Percentiles rank a stretch among this genome's conserved stretches.
These are phyloP conservation scores for Drosophila picticornis DNA, from an alignment of 2,888 invertebrate species.

Conservation along the genomic window DNA sequence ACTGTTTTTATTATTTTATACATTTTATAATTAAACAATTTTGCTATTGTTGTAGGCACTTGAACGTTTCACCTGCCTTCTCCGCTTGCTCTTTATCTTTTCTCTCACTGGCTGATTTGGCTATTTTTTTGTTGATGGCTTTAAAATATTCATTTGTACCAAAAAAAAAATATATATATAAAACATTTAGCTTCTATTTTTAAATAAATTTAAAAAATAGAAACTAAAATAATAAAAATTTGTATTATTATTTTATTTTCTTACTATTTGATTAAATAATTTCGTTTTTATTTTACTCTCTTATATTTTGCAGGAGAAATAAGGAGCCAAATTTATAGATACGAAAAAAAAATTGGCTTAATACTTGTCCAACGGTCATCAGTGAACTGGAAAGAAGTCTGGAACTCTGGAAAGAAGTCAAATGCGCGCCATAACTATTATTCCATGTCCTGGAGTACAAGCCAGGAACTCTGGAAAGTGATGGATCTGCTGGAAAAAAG, in stretches of 20 bases:
- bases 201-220: neutral
- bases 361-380: too few species aligned
- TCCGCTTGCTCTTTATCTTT: slow-evolving; percentile 7
- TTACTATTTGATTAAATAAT: too few species aligned
- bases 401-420: neutral
- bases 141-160: neutral
- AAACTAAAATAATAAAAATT: neutral
- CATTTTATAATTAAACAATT: slow-evolving; percentile 80
- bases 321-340: neutral
- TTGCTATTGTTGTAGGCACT: slow-evolving; percentile 34
- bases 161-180: neutral
- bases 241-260: neutral
- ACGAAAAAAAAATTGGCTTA: neutral
- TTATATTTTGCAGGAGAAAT: neutral
- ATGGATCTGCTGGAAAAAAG: neutral
- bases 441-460: neutral
- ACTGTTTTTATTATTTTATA: slow-evolving; percentile 61
- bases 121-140: slow-evolving; percentile 33
- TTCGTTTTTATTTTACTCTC: neutral
- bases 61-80: slow-evolving; percentile 22
- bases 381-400: too few species aligned
- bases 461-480: neutral
- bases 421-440: neutral
- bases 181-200: neutral
- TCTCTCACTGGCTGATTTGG: slow-evolving; percentile 30